Base-by-base conservation (phyloP, 2,797 vertebrate genomes). In the Spinus olivaceus region DNA sequence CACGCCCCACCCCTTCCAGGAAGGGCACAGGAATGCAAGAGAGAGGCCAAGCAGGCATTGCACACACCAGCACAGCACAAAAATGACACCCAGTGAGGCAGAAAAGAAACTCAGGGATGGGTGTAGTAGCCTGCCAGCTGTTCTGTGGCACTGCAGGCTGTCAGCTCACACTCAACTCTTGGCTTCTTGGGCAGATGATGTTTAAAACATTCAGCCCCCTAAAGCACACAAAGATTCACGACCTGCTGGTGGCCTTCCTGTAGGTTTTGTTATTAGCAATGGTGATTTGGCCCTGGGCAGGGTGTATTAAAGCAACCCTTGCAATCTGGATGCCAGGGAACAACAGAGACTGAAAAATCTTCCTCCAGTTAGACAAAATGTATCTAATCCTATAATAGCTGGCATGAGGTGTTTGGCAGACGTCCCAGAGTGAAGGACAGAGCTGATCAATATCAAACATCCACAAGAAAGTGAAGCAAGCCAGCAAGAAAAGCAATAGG, bases 311-410 rank as follows among this genome's bases (percentile, higher is more conserved):
- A 96, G 77, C 72, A 96, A 46, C 53, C 30, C 76, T 88, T 90
- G 79, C 95, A 96, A 97, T 77, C 73, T 83, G 90, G 53, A 83
- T 94, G 57, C 86, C 91, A 94, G 76, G 70, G 54, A 96, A 71
- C 72, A 86, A 78, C n/a, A 88, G 76, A 92, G 83, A 90, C 65
- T 30, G 56, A 95, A 92, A 92, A 92, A 56, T 88, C 87, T 94
- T 84, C 93, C 73, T 88, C 85, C 54, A 88, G 44, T 92, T 80
- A 88, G 84, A 97, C 86, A 95, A 91, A 96, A 97, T 92, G 91
- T 65, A 79, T 63, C 87, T 97, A 96, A 94, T 93, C 85, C 74
- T 83, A 8, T 91, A 96, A 96, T 81, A 97, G 90, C 51, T 81
- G 81, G 42, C 80, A 33, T 88, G 77, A 93, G 84, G 86, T 73